Evolutionary conservation across 2,113 vertebrate genomes (phyloP), one percentile per base, ranked within the genome.

Genomic region (Hystrix brachyura): DNA sequence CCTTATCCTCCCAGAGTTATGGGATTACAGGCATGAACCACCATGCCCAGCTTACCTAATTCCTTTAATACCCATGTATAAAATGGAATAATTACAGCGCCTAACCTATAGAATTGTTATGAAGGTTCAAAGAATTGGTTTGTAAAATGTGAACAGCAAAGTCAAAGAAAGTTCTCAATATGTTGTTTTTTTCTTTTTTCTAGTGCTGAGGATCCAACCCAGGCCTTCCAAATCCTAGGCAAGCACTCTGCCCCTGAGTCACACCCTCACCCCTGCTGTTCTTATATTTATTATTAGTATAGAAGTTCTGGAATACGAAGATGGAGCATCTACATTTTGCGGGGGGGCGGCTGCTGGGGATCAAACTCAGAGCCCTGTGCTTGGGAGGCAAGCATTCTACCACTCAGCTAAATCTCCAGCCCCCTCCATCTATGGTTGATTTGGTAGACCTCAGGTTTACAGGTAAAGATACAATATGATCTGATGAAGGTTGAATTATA

Each of bases 141-240:
- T 17, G 1, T 87, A 87, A 91, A 93, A 90, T 69, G 43, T n/a
- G 80, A 93, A 82, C 21, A 90, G 38, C 9, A 53, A 94, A 57
- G 23, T 83, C 88, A 69, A 69, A 91, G 27, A 85, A 91, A 94
- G 53, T 86, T 89, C 19, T 86, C 65, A 90, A 51, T 82, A 92
- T 67, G 21, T 67, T 12, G 74, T 21, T 69, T 74, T 38, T 59
- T 76, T 46, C 15, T 69, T 81, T 84, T 79, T 55, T 85, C 15
- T 14, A 19, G 84, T 87, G 72, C 51, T 71, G 34, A 62, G 34
- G 23, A 38, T 64, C 48, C n/a, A 67, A 32, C 25, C 34, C 34
- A 55, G 48, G 48, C 62, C 18, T 46, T 69, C 25, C 4, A 19
- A 29, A 43, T 23, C 23, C 51, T 71, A 43, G n/a, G n/a, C 78